Evolutionary conservation across 2,113 vertebrate species (phyloP), one percentile per base, ranked within the genome.

Genomic region (Chionodraco myersi): DNA sequence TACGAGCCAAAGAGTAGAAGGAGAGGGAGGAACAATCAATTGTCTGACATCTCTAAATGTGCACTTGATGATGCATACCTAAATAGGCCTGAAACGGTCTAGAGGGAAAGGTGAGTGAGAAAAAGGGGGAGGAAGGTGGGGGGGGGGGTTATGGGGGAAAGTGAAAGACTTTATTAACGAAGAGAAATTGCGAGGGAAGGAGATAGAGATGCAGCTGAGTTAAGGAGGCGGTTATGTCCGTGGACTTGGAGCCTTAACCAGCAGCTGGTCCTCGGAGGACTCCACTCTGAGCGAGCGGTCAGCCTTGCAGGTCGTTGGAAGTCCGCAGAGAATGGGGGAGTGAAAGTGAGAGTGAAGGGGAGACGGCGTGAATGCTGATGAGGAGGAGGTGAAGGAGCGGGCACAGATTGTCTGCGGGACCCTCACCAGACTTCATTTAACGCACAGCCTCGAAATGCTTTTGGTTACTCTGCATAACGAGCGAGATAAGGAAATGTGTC

Each of bases 51-150:
- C 86, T 88, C 78, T 80, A 90, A 91, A 91, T 92, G 88, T 89
- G 87, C 69, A 91, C 88, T 90, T 93, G 90, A 92, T 93, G 92
- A 92, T 93, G 91, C 91, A 93, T 93, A 90, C 69, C 86, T 89
- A 92, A 93, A 85, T 73, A 88, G 85, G 82, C 58, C 85, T 71
- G 80, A 84, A 89, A 85, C 15, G 75, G 74, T 89, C 91, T 48
- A 21, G 66, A 16, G 78, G 82, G 83, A 86, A 66, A 82, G 83
- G 48, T 79, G 74, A 82, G 76, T 54, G 70, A 66, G 48, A 47
- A 60, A 52, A 52, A 47, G 45, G n/a, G n/a, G 23, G 52, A 47
- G 49, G 44, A 13, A n/a, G n/a, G 56, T 21, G 34, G 45, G 61
- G 65, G 34, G 36, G 30, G n/a, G n/a, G n/a, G 6, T n/a, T 6